Percentiles rank a stretch among this genome's conserved stretches.
These are phyloP conservation scores for Sebastes alutus DNA, from an alignment of 2,797 vertebrate genomes.

Conservation along the genomic window DNA sequence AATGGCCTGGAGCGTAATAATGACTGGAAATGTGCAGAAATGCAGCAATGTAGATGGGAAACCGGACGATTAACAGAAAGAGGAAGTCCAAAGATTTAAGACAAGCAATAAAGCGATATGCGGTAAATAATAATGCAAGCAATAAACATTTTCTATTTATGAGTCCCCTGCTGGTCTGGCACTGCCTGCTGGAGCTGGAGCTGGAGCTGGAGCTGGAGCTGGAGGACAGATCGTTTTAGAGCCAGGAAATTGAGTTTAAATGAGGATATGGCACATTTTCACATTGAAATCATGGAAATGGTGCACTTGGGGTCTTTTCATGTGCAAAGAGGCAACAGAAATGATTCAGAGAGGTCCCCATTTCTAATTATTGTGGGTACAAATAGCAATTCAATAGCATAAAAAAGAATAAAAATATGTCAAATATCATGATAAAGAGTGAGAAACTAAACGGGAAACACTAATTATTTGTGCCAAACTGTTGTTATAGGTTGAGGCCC, in stretches of 20 bases:
- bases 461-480: background rate
- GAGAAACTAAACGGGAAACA: background rate
- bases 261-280: background rate
- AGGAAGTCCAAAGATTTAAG: constrained; percentile 7
- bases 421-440: background rate
- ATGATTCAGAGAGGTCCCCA: background rate
- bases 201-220: background rate
- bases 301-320: background rate
- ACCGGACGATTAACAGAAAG: background rate
- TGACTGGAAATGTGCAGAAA: background rate
- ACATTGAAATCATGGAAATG: background rate
- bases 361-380: background rate
- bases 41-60: background rate
- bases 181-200: background rate
- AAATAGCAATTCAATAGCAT: background rate
- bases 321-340: background rate
- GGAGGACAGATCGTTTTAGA: background rate
- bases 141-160: background rate
- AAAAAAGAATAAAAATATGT: background rate
- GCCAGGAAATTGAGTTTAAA: background rate
- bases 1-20: background rate
- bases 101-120: background rate
- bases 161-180: background rate
- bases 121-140: background rate
- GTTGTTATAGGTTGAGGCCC: too few species aligned